Percentiles rank a stretch among this genome's conserved stretches.
phyloP scores from a whole-genome alignment of 37 sponge, comb jelly and placozoan genomes.

The Diacarnus erythraeanus region DNA sequence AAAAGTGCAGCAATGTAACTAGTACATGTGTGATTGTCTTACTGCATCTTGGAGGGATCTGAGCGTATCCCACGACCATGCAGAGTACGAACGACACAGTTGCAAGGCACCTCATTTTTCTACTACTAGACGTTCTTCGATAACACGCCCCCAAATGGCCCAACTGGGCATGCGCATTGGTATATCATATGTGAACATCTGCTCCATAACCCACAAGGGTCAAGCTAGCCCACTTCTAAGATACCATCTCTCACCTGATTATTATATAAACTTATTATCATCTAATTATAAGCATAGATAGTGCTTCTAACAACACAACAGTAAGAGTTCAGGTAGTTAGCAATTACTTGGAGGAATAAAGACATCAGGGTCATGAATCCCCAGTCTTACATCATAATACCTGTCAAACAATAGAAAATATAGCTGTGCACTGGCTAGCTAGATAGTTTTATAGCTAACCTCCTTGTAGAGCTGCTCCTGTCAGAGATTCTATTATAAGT shows the following conservation, averaged over 20 bases:
- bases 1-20: neutral
- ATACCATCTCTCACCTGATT: too few species aligned
- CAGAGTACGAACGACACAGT: neutral
- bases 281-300: neutral
- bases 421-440: neutral
- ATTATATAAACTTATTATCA: neutral
- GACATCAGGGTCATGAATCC: conserved; percentile 41
- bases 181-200: neutral
- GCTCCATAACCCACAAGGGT: too few species aligned
- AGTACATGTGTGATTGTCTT: neutral
- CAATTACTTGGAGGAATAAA: conserved; percentile 28
- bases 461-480: neutral
- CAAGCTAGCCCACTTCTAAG: too few species aligned
- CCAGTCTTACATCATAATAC: conserved; percentile 30
- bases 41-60: conserved; percentile 23
- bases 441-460: neutral
- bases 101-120: neutral
- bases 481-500: neutral
- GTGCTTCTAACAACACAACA: neutral
- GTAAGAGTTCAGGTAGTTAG: neutral
- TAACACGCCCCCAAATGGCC: too few species aligned
- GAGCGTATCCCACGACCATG: neutral
- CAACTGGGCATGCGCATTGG: conserved; percentile 1
- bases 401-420: conserved; percentile 3
- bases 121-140: too few species aligned